phyloP scores from a whole-genome alignment of 1,140 invertebrate species.

The Drosophila nasuta region DNA sequence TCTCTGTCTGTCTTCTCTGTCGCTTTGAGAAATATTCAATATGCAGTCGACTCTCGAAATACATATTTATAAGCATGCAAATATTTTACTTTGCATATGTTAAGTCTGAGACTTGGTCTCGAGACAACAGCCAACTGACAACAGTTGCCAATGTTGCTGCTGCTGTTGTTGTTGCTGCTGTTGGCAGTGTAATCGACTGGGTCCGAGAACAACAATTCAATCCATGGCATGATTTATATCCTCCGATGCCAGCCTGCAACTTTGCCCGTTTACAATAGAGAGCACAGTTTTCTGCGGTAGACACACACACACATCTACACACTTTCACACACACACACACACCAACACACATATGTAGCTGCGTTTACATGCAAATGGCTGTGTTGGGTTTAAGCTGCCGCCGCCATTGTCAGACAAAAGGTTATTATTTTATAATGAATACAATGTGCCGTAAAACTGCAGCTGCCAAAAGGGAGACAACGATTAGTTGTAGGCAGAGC shows the following conservation, averaged over 20 bases:
- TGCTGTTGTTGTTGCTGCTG: constrained; percentile 21
- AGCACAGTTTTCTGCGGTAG: constrained; percentile 29
- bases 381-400: constrained; percentile 43
- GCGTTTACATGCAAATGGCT: constrained; percentile 5
- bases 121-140: constrained; percentile 17
- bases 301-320: constrained; percentile 20
- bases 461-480: constrained; percentile 36
- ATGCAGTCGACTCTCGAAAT: constrained; percentile 34
- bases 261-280: constrained; percentile 7
- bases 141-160: constrained; percentile 4
- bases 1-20: neutral
- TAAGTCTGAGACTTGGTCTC: constrained; percentile 44
- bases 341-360: neutral
- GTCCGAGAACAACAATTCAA: constrained; percentile 69
- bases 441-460: constrained; percentile 72
- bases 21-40: constrained; percentile 21
- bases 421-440: constrained; percentile 84
- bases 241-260: constrained; percentile 57
- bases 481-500: constrained; percentile 7
- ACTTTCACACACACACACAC: neutral
- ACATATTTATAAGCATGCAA: constrained; percentile 85
- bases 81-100: constrained; percentile 85
- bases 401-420: constrained; percentile 68
- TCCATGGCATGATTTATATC: constrained; percentile 84
- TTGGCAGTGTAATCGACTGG: constrained; percentile 62